These are phyloP conservation scores for Balaenoptera acutorostrata DNA, from an alignment of 2,113 vertebrate genomes.

Conservation along the genomic window DNA sequence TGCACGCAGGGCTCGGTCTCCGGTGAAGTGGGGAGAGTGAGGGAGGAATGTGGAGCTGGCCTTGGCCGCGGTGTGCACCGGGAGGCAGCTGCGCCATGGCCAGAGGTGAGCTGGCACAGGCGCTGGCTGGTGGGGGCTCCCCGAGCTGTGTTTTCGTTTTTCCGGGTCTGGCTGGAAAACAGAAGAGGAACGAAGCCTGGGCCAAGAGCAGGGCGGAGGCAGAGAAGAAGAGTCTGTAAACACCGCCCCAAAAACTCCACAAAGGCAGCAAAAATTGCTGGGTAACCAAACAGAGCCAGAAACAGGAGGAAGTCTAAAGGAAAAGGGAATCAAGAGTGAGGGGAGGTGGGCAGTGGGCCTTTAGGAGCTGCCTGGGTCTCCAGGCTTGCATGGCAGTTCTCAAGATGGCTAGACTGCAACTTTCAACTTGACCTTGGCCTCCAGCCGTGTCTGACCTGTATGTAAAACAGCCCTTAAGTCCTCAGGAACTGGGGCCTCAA, in stretches of 20 bases:
- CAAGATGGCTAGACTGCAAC: conserved; percentile 86
- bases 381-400: conserved; percentile 82
- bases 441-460: conserved; percentile 84
- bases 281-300: background rate
- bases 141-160: conserved; percentile 64
- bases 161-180: conserved; percentile 61
- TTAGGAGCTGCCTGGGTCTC: conserved; percentile 75
- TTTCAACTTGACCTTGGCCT: conserved; percentile 99
- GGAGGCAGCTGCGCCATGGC: conserved; percentile 18
- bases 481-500: conserved; percentile 66
- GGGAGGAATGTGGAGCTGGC: background rate
- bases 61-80: background rate
- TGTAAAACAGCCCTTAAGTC: conserved; percentile 80
- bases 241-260: conserved; percentile 45
- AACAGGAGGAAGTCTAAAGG: background rate
- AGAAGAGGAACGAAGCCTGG: conserved; percentile 32
- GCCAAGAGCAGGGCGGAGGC: conserved; percentile 20
- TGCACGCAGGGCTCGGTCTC: background rate
- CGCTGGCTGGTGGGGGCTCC: conserved; percentile 37
- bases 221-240: conserved; percentile 38
- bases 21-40: background rate
- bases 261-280: background rate
- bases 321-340: background rate
- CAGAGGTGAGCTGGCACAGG: conserved; percentile 59
- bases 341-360: conserved; percentile 33